Percentiles rank a stretch among this genome's conserved stretches.
These are phyloP conservation scores for Castor canadensis DNA, from an alignment of 2,113 vertebrate genomes.

Conservation along the genomic window DNA sequence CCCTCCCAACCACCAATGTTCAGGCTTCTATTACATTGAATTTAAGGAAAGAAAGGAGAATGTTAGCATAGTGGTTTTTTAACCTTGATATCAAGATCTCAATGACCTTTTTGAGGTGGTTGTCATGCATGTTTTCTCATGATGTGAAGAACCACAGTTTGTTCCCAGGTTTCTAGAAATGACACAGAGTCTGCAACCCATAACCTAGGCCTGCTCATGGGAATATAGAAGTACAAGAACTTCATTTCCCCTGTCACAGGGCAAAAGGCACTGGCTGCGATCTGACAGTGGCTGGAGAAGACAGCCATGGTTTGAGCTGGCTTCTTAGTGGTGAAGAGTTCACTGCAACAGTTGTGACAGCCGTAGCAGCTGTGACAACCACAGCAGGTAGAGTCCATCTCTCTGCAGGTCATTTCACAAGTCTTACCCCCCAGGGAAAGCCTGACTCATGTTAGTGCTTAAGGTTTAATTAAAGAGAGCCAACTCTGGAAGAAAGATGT, in stretches of 20 bases:
- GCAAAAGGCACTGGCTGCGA: background rate
- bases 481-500: constrained; percentile 14
- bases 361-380: background rate
- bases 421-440: constrained; percentile 28
- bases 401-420: constrained; percentile 14
- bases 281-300: background rate
- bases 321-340: background rate
- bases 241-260: background rate
- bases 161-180: background rate
- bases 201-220: background rate
- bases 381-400: background rate
- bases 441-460: constrained; percentile 40
- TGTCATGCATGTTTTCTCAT: background rate
- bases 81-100: background rate
- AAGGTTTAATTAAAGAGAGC: constrained; percentile 58
- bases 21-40: background rate
- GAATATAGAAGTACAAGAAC: background rate
- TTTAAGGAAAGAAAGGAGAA: background rate
- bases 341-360: background rate
- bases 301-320: background rate
- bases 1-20: background rate
- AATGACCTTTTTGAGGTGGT: background rate
- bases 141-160: background rate
- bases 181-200: background rate
- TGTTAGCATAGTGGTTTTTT: background rate